These are phyloP conservation scores for Lytechinus variegatus DNA, from an alignment of 35 echinoderm and acorn worm genomes.

Conservation along the genomic window DNA sequence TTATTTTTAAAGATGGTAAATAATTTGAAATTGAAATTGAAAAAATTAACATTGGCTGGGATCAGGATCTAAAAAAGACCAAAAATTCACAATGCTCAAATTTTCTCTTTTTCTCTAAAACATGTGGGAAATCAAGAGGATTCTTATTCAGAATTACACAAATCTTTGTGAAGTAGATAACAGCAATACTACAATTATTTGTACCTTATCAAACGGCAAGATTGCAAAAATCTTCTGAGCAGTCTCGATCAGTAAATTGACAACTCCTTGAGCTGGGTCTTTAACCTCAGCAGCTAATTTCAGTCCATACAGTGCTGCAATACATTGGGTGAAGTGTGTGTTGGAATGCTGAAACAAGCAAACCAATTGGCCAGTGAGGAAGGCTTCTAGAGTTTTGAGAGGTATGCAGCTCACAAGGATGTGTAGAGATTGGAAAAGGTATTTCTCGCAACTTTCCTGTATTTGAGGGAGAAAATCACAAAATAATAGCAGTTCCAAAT, in stretches of 20 bases:
- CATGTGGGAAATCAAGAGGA: no score
- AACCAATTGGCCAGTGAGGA: not conserved
- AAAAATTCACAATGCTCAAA: no score
- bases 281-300: not conserved
- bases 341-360: not conserved
- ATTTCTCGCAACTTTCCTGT: constrained; percentile 24
- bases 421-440: not conserved
- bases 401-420: constrained; percentile 14
- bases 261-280: constrained; percentile 8
- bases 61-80: no score
- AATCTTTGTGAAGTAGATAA: no score
- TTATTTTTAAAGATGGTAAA: no score
- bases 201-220: constrained; percentile 28
- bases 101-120: no score
- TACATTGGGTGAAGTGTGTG: not conserved
- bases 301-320: not conserved
- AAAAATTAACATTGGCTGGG: no score
- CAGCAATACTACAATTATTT: not conserved
- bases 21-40: no score
- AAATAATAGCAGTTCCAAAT: not conserved
- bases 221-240: not conserved
- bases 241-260: constrained; percentile 23
- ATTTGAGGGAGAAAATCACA: not conserved
- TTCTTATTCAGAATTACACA: no score
- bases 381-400: not conserved